phyloP scores from a whole-genome alignment of 1,140 invertebrate genomes.

The Gryllus bimaculatus region DNA sequence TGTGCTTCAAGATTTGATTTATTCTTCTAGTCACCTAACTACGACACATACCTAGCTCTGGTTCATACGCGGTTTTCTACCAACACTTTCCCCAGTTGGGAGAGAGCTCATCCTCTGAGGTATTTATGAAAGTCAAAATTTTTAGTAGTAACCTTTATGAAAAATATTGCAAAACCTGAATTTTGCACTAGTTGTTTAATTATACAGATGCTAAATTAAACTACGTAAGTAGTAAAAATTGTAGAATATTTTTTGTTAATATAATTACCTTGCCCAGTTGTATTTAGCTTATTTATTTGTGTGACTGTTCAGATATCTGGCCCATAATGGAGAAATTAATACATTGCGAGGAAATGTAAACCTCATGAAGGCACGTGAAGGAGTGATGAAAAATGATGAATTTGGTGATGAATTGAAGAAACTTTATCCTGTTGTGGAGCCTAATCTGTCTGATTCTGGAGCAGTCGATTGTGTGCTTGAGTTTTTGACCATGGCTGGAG shows the following conservation, averaged over 20 bases:
- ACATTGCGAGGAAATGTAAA: constrained; percentile 97
- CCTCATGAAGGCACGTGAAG: constrained; percentile 96
- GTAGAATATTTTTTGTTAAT: neutral
- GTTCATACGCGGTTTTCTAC: constrained; percentile 97
- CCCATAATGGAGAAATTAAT: constrained; percentile 99
- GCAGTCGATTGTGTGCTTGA: constrained; percentile 96
- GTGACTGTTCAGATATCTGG: constrained; percentile 63
- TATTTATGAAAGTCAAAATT: neutral
- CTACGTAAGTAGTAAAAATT: too few relatives aligned
- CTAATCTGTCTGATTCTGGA: constrained; percentile 94
- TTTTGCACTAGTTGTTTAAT: constrained; percentile 10
- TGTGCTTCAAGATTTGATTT: neutral
- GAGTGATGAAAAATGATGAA: constrained; percentile 83
- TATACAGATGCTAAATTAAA: too few relatives aligned
- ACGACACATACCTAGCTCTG: constrained; percentile 87
- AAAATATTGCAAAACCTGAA: neutral
- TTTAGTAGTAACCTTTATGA: neutral
- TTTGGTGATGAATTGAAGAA: constrained; percentile 65
- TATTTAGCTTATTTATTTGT: constrained; percentile 1
- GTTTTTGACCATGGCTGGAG: constrained; percentile 89
- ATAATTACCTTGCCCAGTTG: neutral
- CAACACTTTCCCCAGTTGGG: constrained; percentile 99
- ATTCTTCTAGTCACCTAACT: constrained; percentile 53
- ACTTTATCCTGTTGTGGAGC: constrained; percentile 96
- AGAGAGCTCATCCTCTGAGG: constrained; percentile 96